These are phyloP conservation scores for Pseudopleuronectes americanus DNA, from an alignment of 2,797 vertebrate species.

Conservation along the genomic window DNA sequence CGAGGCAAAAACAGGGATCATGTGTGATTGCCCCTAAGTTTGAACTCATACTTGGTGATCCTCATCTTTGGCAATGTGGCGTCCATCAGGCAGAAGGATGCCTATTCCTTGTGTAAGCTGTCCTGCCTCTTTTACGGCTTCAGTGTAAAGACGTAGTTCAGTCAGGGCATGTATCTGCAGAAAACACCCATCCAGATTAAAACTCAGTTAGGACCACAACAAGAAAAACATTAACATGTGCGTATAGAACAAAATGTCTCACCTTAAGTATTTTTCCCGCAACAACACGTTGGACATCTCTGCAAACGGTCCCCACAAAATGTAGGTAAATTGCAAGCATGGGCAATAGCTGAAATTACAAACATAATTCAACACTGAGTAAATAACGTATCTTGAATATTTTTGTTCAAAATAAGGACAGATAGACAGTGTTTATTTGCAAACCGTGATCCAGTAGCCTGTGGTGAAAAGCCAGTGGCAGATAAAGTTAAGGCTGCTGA, in stretches of 20 bases:
- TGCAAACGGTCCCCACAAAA: constrained; percentile 88
- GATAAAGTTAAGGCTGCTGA: constrained; percentile 88
- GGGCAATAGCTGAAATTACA: constrained; percentile 88
- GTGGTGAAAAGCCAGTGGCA: constrained; percentile 89
- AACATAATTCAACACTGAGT: constrained; percentile 2
- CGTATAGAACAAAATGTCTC: constrained; percentile 36
- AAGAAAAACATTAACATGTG: constrained; percentile 20
- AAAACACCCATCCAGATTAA: constrained; percentile 39
- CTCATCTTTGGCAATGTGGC: constrained; percentile 57
- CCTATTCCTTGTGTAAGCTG: constrained; percentile 83
- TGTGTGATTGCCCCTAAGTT: neutral
- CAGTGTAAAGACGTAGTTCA: constrained; percentile 88
- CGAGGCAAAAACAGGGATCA: neutral
- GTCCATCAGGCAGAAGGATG: constrained; percentile 77
- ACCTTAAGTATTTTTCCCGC: constrained; percentile 94
- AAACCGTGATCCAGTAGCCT: constrained; percentile 88
- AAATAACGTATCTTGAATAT: neutral
- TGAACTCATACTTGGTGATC: constrained; percentile 63
- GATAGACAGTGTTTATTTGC: neutral
- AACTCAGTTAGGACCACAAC: constrained; percentile 29
- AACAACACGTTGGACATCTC: constrained; percentile 83
- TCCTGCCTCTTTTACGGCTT: constrained; percentile 86
- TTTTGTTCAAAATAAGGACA: constrained; percentile 4
- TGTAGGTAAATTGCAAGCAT: constrained; percentile 89
- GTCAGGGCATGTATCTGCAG: constrained; percentile 88